Conservation (phyloP, 2,888 invertebrate species). For the Andrena camellia region DNA sequence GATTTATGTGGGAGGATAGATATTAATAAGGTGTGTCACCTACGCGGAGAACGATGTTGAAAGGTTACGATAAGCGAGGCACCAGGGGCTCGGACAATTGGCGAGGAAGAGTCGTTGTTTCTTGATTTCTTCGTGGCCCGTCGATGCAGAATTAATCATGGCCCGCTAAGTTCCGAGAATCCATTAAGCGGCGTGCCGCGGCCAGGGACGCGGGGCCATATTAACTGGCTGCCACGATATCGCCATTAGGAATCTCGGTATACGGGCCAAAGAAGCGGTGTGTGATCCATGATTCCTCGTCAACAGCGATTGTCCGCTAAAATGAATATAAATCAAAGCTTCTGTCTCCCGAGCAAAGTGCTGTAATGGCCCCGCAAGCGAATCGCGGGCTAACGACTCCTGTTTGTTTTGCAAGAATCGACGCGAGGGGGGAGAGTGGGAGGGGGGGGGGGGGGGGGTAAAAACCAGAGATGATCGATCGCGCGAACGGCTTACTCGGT, state of each 20-base stretch:
- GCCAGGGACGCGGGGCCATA: constrained; percentile 49
- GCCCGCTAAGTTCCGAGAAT: constrained; percentile 82
- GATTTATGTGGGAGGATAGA: not conserved
- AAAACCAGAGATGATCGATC: constrained; percentile 28
- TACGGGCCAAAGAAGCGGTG: constrained; percentile 41
- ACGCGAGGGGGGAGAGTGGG: too few relatives aligned
- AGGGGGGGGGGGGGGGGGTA: too few relatives aligned
- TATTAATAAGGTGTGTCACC: not conserved
- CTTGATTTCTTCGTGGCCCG: constrained; percentile 55
- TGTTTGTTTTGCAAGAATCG: not conserved
- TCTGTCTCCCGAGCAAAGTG: constrained; percentile 18
- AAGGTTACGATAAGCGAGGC: not conserved
- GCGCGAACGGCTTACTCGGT: not conserved
- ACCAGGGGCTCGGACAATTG: not conserved
- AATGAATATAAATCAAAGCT: constrained; percentile 69
- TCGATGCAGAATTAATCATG: constrained; percentile 83
- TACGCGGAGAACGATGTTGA: not conserved
- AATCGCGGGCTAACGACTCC: constrained; percentile 34
- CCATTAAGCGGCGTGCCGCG: constrained; percentile 78
- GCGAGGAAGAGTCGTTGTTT: constrained; percentile 35
- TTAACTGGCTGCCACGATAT: constrained; percentile 65
- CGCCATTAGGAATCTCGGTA: constrained; percentile 74
- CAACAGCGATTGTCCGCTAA: constrained; percentile 67
- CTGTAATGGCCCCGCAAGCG: constrained; percentile 31
- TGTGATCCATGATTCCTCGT: constrained; percentile 56